Evolutionary conservation across 2,113 vertebrate genomes (phyloP).

Genomic region (Mirounga angustirostris): DNA sequence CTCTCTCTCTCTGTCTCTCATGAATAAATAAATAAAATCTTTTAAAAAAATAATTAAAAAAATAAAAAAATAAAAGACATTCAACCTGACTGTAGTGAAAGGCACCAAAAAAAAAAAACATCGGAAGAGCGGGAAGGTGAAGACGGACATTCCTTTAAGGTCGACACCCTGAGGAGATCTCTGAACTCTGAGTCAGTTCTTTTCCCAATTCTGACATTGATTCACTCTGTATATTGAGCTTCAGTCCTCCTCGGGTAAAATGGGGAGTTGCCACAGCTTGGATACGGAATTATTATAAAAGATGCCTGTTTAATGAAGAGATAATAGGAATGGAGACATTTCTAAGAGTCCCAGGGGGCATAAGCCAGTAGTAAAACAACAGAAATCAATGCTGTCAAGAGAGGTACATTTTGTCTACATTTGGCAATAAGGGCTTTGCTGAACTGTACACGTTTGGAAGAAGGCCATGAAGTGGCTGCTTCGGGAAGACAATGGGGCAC

Average conservation of each 20-base stretch:
- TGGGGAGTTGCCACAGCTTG: not conserved
- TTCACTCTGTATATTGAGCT: not conserved
- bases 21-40: too few species aligned
- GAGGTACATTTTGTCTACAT: not conserved
- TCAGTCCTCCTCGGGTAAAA: not conserved
- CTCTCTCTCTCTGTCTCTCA: too few species aligned
- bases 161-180: not conserved
- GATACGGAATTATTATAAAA: constrained; percentile 44
- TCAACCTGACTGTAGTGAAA: not conserved
- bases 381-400: not conserved
- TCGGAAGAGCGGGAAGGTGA: not conserved
- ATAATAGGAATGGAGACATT: not conserved
- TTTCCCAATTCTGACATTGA: not conserved
- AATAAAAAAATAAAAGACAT: too few species aligned
- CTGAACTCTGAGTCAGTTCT: not conserved
- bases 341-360: not conserved
- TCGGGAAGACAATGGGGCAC: not conserved
- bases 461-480: not conserved
- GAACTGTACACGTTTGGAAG: not conserved
- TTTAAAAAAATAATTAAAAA: too few species aligned
- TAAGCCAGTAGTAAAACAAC: not conserved
- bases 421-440: not conserved
- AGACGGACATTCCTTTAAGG: not conserved
- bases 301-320: constrained; percentile 8
- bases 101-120: not conserved